Base-by-base conservation (phyloP, 2,113 vertebrate genomes). In the Anhinga anhinga region DNA sequence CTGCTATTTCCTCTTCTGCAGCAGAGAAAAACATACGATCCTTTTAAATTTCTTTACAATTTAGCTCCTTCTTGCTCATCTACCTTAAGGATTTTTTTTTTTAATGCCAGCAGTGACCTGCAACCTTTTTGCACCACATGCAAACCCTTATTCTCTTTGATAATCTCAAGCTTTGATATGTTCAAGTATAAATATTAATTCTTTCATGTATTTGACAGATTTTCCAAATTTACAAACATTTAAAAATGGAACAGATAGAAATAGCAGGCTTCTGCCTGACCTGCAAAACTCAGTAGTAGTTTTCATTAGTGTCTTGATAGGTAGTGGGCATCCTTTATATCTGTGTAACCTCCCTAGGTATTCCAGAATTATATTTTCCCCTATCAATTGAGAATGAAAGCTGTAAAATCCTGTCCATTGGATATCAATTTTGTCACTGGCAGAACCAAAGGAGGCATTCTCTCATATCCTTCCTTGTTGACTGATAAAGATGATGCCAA, bases 321-420 rank as follows among this genome's bases (percentile, higher is more conserved):
- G 30, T 74, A 49, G 12, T 34, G 15, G 38, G 13, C n/a, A 19
- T 61, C 3, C 38, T 80, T 80, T 86, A 7, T 17, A 52, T 26
- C 38, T 55, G 3, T 56, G 11, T 45, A 63, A 72, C 11, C 19
- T 85, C 11, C 18, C 13, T 36, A 76, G 32, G 15, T 61, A 86
- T 92, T 69, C 47, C 26, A 69, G 32, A 92, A 53, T 56, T 63
- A 15, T 30, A 12, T 53, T 83, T 92, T 86, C 7, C 12, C 11
- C 7, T 55, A 7, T 63, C 32, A 71, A 5, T 10, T 86, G 34
- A 49, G 32, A 69, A 70, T 29, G 34, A 62, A 86, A 86, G 7
- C 23, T 83, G 22, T 44, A 29, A 80, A 65, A 26, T 76, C 27
- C 17, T 86, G 14, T 23, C 27, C 0, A 0, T 70, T 1, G 1